Conservation (phyloP, 2,113 vertebrate genomes). For the Anoplopoma fimbria region DNA sequence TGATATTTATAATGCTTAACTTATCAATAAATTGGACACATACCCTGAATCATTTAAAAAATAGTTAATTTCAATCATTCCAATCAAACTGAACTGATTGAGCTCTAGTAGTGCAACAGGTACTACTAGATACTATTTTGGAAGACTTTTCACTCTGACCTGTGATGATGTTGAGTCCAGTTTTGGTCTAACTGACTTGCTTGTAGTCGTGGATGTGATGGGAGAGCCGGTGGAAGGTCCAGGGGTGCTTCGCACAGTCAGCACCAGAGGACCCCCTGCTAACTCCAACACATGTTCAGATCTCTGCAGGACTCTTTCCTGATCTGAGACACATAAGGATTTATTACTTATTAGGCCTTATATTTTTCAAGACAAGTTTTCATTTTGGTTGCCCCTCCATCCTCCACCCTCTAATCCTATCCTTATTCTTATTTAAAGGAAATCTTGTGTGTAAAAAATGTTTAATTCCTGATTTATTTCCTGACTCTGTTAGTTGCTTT, state of each 20-base stretch:
- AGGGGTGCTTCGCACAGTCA: constrained; percentile 29
- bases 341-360: background rate
- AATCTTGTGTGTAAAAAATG: too few species aligned
- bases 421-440: background rate
- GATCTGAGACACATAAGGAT: constrained; percentile 34
- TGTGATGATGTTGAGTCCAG: background rate
- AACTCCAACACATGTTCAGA: constrained; percentile 46
- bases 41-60: background rate
- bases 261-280: background rate
- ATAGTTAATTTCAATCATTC: background rate
- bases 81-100: background rate
- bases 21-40: background rate
- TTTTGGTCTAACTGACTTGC: background rate
- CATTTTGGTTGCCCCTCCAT: background rate
- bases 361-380: background rate
- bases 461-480: too few species aligned
- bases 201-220: background rate
- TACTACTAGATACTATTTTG: background rate
- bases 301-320: constrained; percentile 61
- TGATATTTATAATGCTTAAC: background rate
- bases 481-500: background rate
- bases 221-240: background rate
- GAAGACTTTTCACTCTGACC: constrained; percentile 32
- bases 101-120: background rate
- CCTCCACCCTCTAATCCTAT: background rate